Conservation (phyloP, 64 coral and sea anemone species). For the Acropora yongei region DNA sequence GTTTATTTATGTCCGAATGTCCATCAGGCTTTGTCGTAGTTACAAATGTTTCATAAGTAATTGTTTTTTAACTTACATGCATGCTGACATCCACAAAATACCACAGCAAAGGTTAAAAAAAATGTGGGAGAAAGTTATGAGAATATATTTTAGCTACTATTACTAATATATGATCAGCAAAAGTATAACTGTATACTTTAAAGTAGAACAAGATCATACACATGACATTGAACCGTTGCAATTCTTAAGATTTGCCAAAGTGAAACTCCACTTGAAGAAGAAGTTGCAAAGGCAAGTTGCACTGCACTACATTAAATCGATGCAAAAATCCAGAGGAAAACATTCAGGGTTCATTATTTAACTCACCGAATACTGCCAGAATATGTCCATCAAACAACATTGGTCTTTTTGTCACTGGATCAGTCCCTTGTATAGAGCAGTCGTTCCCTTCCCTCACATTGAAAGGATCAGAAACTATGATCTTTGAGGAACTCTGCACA, state of each 20-base stretch:
- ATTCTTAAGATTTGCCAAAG: background rate
- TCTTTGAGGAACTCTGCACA: background rate
- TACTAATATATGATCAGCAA: background rate
- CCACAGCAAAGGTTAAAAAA: background rate
- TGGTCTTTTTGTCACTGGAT: constrained; percentile 13
- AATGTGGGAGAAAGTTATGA: background rate
- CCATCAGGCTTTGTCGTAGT: background rate
- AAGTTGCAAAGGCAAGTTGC: background rate
- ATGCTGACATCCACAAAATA: background rate
- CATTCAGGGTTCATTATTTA: background rate
- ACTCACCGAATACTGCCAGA: constrained; percentile 9
- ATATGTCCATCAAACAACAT: background rate
- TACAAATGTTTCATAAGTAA: background rate
- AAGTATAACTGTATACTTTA: background rate
- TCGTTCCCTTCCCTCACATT: background rate
- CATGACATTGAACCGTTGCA: background rate
- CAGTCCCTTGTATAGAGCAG: constrained; percentile 2
- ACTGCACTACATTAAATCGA: background rate
- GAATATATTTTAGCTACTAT: background rate
- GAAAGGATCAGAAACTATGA: background rate
- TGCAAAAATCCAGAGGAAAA: background rate
- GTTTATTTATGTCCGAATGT: too few species aligned
- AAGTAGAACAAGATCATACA: background rate
- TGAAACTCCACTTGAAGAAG: background rate
- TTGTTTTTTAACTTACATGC: background rate